Evolutionary conservation across 1,140 invertebrate species (phyloP), one percentile per base, ranked within the genome.

Genomic region (Drosophila kanapiae): DNA sequence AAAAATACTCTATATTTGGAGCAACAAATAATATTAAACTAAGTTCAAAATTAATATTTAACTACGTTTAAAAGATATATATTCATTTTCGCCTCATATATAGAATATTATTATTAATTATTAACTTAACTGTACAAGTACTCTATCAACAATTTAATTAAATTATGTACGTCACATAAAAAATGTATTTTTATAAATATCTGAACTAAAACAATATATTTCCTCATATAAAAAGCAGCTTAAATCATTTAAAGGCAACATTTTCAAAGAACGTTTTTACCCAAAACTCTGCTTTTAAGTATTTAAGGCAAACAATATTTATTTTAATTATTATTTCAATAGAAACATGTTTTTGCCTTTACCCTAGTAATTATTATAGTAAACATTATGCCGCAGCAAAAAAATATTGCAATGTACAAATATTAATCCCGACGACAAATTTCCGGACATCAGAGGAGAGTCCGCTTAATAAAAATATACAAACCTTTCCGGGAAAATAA

Each of bases 401-500:
- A 9, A n/a, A 10, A 10, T 35, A 35, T 6, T 10, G 18, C 54
- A 37, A 18, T 33, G 27, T 23, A 18, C 13, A 54, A 54, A 54
- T 23, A 54, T 54, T 37, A 54, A 37, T 54, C 51, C 33, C 27
- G 35, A 13, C 8, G 35, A 56, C 53, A 56, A 56, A 56, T 56
- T 56, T 13, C 53, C 53, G 53, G 35, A 38, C 8, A 23, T 5
- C 53, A 56, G 13, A 40, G 38, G 7, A 33, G 49, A 51, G 49
- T 38, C 18, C 14, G 53, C 35, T 56, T 56, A 56, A 56, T 38
- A 56, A 37, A 35, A 54, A 54, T 23, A 5, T 13, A 37, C 53
- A 54, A 54, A 14, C 53, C 53, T 56, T 56, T 38, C 35, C 53
- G 35, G 35, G 11, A 56, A 56, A 56, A 56, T n/a, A 56, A 56